Conservation (phyloP, 1,140 invertebrate genomes). For the Mylabris phalerata region DNA sequence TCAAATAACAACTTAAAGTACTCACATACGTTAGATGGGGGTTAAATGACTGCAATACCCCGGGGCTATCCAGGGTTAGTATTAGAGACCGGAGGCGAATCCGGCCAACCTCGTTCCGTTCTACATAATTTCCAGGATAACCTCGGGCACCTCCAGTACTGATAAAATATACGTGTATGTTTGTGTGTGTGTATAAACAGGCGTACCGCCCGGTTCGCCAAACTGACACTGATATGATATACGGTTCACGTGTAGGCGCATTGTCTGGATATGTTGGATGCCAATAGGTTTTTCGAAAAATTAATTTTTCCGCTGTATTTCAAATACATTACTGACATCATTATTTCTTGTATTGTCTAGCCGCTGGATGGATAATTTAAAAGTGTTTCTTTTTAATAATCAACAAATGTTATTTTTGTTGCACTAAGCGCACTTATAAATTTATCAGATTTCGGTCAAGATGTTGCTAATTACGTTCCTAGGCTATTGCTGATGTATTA, state of each 20-base stretch:
- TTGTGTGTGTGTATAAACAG: constrained; percentile 24
- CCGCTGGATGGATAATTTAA: too few species aligned
- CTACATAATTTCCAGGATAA: constrained; percentile 29
- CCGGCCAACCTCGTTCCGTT: constrained; percentile 29
- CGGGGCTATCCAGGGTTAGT: constrained; percentile 19
- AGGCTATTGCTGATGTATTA: too few species aligned
- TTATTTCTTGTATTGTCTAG: too few species aligned
- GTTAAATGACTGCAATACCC: background rate
- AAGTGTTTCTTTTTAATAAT: too few species aligned
- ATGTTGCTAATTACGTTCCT: too few species aligned
- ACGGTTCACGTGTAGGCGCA: constrained; percentile 20
- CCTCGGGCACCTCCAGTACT: constrained; percentile 19
- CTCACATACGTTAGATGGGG: background rate
- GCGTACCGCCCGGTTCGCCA: constrained; percentile 23
- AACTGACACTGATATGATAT: constrained; percentile 25
- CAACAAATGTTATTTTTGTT: too few species aligned
- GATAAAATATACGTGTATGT: constrained; percentile 25
- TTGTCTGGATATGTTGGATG: too few species aligned
- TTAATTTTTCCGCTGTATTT: too few species aligned
- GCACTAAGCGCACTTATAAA: too few species aligned
- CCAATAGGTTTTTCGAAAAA: too few species aligned
- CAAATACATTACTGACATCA: too few species aligned
- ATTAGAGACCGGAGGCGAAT: constrained; percentile 22
- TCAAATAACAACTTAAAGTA: background rate
- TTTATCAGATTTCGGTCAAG: too few species aligned